Base-by-base conservation (phyloP, 2,113 vertebrate genomes). In the Leptobrachium leishanense region DNA sequence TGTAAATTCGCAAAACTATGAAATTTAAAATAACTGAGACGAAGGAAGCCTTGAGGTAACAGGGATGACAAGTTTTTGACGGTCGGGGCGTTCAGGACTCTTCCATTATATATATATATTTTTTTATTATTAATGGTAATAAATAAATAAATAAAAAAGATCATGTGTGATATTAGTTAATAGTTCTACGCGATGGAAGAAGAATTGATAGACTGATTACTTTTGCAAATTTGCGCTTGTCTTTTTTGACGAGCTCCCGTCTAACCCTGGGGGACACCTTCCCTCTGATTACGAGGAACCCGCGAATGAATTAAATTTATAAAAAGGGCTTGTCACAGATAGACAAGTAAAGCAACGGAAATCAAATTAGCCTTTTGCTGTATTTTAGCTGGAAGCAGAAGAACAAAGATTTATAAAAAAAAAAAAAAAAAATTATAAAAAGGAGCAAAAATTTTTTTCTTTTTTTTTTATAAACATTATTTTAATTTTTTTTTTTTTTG, bases 281-380 rank as follows among this genome's bases (percentile, higher is more conserved):
- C 83, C 39, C 87, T 92, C 95, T 97, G 96, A 97, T 98, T 96
- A 99, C 95, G 96, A 94, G 93, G 94, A 97, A 98, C 95, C 94
- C 94, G 4, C 95, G 95, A 95, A 96, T 94, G 95, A 98, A 97
- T 98, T 98, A 98, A 98, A 98, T 95, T 96, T 95, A 95, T 95
- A 94, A 93, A 90, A 94, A 93, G 94, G 94, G 94, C 89, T 94
- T 95, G 96, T 96, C 94, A 94, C 91, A 91, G 87, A 92, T 87
- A 92, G 91, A 94, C 94, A 95, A 95, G 91, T 87, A 84, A 95
- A 90, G 86, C 83, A 85, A 91, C 89, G 89, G 88, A 90, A 95
- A 96, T 94, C 93, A 96, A 98, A 98, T 64, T 87, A 78, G 62
- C 42, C 68, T 70, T 54, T 67, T 75, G 72, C 62, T 71, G 2